A percentile compares a stretch with the other conserved stretches of the same genome.
phyloP scores from a whole-genome alignment of 2,113 vertebrate genomes.

The Naja naja region DNA sequence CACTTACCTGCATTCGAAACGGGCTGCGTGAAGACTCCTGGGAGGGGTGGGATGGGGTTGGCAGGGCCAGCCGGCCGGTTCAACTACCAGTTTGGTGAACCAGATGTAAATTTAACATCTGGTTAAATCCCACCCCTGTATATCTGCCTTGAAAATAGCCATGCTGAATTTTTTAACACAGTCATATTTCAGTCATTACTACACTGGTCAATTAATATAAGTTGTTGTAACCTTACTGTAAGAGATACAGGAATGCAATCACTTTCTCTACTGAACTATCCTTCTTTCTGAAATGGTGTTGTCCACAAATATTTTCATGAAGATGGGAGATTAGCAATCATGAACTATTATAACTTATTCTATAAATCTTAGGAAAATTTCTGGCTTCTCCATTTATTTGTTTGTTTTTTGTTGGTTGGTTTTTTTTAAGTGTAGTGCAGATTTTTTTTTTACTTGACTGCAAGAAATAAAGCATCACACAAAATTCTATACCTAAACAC shows the following conservation, averaged over 20 bases:
- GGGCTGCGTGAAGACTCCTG: too few relatives aligned
- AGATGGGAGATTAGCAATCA: background rate
- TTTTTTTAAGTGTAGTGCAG: background rate
- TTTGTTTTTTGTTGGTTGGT: background rate
- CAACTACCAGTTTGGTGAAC: too few relatives aligned
- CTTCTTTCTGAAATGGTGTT: background rate
- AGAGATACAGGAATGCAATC: background rate
- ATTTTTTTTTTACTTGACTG: background rate
- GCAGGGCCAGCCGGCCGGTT: too few relatives aligned
- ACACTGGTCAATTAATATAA: background rate
- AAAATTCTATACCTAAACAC: background rate
- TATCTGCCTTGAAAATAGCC: background rate
- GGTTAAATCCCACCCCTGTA: too few relatives aligned
- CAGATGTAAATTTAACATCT: too few relatives aligned
- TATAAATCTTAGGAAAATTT: background rate
- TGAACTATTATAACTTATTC: background rate
- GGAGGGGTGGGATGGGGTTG: too few relatives aligned
- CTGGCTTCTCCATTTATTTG: constrained; percentile 5
- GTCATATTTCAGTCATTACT: background rate
- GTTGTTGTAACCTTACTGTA: background rate
- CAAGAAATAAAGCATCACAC: background rate
- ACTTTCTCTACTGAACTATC: background rate
- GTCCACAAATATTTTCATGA: background rate
- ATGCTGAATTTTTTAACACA: background rate
- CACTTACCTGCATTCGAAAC: too few relatives aligned